Evolutionary conservation across 2,888 invertebrate genomes (phyloP).

Genomic region (Drosophila multiciliata): DNA sequence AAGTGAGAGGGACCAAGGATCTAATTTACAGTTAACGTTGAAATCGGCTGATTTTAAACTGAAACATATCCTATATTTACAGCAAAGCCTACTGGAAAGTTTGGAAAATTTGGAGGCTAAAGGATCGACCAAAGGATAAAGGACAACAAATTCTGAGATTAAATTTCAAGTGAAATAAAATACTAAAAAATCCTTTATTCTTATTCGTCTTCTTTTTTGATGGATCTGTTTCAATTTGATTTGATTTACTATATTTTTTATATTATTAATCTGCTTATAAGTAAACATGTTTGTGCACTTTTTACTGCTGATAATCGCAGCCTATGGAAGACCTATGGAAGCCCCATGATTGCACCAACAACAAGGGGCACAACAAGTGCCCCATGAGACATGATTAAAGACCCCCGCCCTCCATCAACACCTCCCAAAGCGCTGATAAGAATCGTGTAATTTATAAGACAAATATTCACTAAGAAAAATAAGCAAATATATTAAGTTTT

Average conservation of each 20-base stretch:
- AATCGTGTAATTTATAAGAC: background rate
- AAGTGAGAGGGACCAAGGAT: no score
- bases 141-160: background rate
- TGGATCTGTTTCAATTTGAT: slow-evolving; percentile 7
- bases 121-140: background rate
- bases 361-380: slow-evolving; percentile 26
- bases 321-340: background rate
- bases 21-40: background rate
- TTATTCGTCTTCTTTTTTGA: background rate
- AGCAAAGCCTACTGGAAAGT: slow-evolving; percentile 21
- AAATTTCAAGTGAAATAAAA: background rate
- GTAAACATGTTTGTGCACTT: slow-evolving; percentile 31
- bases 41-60: slow-evolving; percentile 11
- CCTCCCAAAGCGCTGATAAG: slow-evolving; percentile 22
- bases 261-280: slow-evolving; percentile 29
- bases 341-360: slow-evolving; percentile 17
- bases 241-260: slow-evolving; percentile 22
- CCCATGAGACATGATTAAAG: slow-evolving; percentile 18
- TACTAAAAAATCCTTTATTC: background rate
- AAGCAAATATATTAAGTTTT: background rate
- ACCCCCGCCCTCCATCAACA: background rate
- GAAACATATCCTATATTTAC: slow-evolving; percentile 34
- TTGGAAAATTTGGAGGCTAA: slow-evolving; percentile 1
- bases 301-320: slow-evolving; percentile 46
- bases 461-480: background rate